Percentiles rank a stretch among this genome's conserved stretches.
Evolutionary conservation across 2,797 vertebrate genomes (phyloP).

Genomic region (Rhinatrema bivittatum): DNA sequence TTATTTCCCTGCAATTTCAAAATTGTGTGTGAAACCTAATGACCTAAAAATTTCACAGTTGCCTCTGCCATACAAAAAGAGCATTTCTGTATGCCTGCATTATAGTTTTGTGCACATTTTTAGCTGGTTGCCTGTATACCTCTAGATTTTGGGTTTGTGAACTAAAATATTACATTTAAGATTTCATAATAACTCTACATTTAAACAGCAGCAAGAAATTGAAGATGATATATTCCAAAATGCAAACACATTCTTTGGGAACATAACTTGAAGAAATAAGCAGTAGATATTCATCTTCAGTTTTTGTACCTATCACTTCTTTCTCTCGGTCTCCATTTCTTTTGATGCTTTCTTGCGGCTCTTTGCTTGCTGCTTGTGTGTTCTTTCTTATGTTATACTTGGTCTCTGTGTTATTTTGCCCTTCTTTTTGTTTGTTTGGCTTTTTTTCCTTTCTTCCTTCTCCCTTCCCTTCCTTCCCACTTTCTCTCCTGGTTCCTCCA

Average conservation of each 20-base stretch:
- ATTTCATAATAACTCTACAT: too few relatives aligned
- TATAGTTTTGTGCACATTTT: too few relatives aligned
- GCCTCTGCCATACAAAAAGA: too few relatives aligned
- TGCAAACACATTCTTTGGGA: conserved; percentile 16
- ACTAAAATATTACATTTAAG: too few relatives aligned
- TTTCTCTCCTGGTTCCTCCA: conserved; percentile 60
- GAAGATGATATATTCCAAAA: neutral
- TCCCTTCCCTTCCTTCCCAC: conserved; percentile 21
- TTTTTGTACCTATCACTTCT: conserved; percentile 20
- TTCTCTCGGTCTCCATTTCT: conserved; percentile 6
- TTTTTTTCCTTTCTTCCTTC: neutral
- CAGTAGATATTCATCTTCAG: conserved; percentile 33
- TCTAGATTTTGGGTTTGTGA: too few relatives aligned
- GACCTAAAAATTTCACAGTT: too few relatives aligned
- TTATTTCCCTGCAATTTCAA: too few relatives aligned
- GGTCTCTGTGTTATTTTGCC: conserved; percentile 23
- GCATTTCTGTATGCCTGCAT: too few relatives aligned
- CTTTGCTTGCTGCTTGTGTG: conserved; percentile 28
- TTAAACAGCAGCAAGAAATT: too few relatives aligned
- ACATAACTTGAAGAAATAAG: conserved; percentile 21
- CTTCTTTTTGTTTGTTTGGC: conserved; percentile 8
- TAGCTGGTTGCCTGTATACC: too few relatives aligned
- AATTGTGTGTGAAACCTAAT: too few relatives aligned
- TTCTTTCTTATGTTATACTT: conserved; percentile 22
- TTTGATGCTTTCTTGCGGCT: conserved; percentile 12